These are phyloP conservation scores for Actinostola sp. DNA, from an alignment of 92 coral and sea anemone species.

Conservation along the genomic window DNA sequence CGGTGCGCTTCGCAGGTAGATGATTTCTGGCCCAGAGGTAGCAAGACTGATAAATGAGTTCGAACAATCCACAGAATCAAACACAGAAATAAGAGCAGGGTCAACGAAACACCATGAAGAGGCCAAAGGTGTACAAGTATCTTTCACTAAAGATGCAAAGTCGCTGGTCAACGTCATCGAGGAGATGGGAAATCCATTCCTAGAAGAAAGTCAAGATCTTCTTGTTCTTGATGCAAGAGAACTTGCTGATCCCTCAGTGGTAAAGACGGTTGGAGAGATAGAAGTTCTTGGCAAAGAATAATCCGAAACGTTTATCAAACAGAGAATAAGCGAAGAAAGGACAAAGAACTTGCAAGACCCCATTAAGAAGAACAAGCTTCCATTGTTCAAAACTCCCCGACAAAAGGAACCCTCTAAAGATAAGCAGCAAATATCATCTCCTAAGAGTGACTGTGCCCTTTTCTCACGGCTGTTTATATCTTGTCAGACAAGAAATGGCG, in stretches of 20 bases:
- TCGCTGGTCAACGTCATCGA: conserved; percentile 17
- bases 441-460: conserved; percentile 45
- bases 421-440: conserved; percentile 53
- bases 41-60: conserved; percentile 38
- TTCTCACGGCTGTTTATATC: conserved; percentile 54
- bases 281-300: conserved; percentile 39
- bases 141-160: conserved; percentile 43
- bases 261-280: conserved; percentile 34
- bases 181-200: conserved; percentile 63
- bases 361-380: conserved; percentile 52
- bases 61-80: no score
- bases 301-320: conserved; percentile 20
- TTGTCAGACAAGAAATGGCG: conserved; percentile 52
- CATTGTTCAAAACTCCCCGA: conserved; percentile 34
- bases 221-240: conserved; percentile 56
- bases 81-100: no score
- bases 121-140: conserved; percentile 15
- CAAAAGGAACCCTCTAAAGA: conserved; percentile 41
- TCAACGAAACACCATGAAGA: conserved; percentile 54
- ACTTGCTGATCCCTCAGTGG: conserved; percentile 25
- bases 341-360: conserved; percentile 26
- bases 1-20: conserved; percentile 48
- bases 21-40: conserved; percentile 51
- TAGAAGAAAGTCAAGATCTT: conserved; percentile 45
- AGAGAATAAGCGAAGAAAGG: conserved; percentile 24